Conservation (phyloP, 2,888 invertebrate genomes). For the Hyposoter didymator region DNA sequence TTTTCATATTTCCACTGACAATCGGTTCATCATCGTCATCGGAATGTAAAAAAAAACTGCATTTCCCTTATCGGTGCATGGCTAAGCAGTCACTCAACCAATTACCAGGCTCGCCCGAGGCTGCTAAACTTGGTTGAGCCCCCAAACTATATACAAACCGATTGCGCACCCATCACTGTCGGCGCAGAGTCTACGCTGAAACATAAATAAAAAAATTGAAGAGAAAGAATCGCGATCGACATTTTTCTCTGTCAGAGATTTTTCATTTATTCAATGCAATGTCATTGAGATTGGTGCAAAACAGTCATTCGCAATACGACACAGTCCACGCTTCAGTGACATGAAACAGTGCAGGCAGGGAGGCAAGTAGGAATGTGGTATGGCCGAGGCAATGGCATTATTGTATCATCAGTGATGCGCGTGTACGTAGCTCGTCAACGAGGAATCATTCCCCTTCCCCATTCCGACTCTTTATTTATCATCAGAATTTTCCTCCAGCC, state of each 20-base stretch:
- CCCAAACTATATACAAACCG: background rate
- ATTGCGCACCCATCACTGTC: background rate
- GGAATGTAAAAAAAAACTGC: background rate
- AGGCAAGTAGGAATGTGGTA: slow-evolving; percentile 11
- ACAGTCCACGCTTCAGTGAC: slow-evolving; percentile 50
- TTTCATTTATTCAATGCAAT: slow-evolving; percentile 57
- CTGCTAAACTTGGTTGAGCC: background rate
- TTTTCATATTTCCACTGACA: background rate
- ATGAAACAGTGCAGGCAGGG: slow-evolving; percentile 51
- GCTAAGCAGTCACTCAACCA: background rate
- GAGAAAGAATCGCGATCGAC: background rate
- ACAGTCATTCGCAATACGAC: slow-evolving; percentile 48
- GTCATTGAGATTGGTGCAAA: slow-evolving; percentile 50
- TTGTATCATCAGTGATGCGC: slow-evolving; percentile 59
- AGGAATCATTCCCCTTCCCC: slow-evolving; percentile 48
- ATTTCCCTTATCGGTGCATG: background rate
- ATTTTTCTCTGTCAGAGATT: slow-evolving; percentile 18
- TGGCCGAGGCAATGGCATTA: slow-evolving; percentile 14
- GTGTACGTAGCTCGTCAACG: slow-evolving; percentile 51
- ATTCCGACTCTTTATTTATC: slow-evolving; percentile 27
- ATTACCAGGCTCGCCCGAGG: background rate
- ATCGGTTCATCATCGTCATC: background rate
- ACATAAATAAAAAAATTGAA: background rate
- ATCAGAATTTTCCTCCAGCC: slow-evolving; percentile 17
- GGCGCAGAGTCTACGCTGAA: background rate